Evolutionary conservation across 2,797 vertebrate species (phyloP), one percentile per base, ranked within the genome.

Genomic region (Myiothlypis coronata): DNA sequence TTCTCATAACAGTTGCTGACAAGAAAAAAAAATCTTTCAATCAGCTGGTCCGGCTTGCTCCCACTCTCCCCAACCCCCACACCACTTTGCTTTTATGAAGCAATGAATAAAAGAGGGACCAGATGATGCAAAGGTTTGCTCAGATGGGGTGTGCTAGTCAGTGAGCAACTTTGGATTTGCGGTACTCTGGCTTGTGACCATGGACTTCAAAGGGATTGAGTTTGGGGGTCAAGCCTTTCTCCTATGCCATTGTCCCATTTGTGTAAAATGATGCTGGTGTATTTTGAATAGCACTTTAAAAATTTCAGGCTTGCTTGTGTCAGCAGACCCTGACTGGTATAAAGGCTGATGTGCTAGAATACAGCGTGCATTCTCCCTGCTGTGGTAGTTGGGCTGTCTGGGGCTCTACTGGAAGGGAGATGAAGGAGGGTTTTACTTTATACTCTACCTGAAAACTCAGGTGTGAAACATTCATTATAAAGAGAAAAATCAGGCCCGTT

Each of bases 1-100:
- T 85, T 92, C 90, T 95, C 55, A 77, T 93, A 95, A 89, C 88
- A 37, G 52, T 50, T 90, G 79, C 84, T 90, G 94, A 78, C 50
- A 82, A 83, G 77, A 59, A 88, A 68, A 91, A 63, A 83, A 85
- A 24, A 83, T 65, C 55, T 80, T 96, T 94, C 89, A 93, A 83
- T 95, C 90, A 91, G 41, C 64, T 59, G 53, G 75, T 63, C 27
- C 0, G 10, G 22, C 72, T 94, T 24, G 4, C 46, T 83, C 35
- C 47, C 4, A 8, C 28, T 56, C 39, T 70, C 71, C 85, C 64
- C 76, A 93, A 6, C 83, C 72, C 89, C 65, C 70, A 71, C 63
- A 61, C 41, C 35, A 55, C 81, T 65, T 39, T 39, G 83, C 68
- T 92, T 93, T 96, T 95, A 95, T 81, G 88, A 95, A 83, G 55